Evolutionary conservation across 2,888 invertebrate genomes (phyloP).

Genomic region (Tanytarsus gracilentus): DNA sequence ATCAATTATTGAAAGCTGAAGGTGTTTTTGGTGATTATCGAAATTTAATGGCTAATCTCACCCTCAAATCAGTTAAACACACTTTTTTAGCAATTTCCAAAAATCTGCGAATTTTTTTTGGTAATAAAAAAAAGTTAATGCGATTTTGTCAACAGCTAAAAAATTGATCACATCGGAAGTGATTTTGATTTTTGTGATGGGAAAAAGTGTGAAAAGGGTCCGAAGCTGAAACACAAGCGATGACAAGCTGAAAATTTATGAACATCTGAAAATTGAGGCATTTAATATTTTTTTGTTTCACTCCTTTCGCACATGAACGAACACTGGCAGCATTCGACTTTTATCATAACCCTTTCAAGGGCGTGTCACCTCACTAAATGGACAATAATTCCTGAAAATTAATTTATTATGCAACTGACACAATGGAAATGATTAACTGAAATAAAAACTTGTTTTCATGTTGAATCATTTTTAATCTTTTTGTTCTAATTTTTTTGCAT

Average conservation of each 20-base stretch:
- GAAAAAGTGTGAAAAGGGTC: neutral
- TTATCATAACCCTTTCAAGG: constrained; percentile 5
- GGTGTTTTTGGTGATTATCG: neutral
- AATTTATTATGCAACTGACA: neutral
- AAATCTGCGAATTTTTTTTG: constrained; percentile 5
- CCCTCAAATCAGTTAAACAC: neutral
- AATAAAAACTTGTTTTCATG: neutral
- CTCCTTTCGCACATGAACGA: neutral
- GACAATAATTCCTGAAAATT: neutral
- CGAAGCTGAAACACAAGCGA: neutral
- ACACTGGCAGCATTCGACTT: neutral
- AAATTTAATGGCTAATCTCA: neutral
- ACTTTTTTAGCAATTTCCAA: constrained; percentile 10
- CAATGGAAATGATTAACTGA: too few relatives aligned
- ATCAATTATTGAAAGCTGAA: neutral
- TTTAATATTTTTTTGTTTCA: neutral
- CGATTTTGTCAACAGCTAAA: too few relatives aligned
- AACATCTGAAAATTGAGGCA: constrained; percentile 4
- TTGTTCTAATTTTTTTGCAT: too few relatives aligned
- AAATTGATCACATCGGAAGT: too few relatives aligned
- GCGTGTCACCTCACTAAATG: neutral
- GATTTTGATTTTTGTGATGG: too few relatives aligned
- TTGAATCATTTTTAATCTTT: too few relatives aligned
- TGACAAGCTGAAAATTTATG: constrained; percentile 1
- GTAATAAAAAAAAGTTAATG: constrained; percentile 10